These are phyloP conservation scores for Xenopus petersii DNA, from an alignment of 2,797 vertebrate species.

Conservation along the genomic window DNA sequence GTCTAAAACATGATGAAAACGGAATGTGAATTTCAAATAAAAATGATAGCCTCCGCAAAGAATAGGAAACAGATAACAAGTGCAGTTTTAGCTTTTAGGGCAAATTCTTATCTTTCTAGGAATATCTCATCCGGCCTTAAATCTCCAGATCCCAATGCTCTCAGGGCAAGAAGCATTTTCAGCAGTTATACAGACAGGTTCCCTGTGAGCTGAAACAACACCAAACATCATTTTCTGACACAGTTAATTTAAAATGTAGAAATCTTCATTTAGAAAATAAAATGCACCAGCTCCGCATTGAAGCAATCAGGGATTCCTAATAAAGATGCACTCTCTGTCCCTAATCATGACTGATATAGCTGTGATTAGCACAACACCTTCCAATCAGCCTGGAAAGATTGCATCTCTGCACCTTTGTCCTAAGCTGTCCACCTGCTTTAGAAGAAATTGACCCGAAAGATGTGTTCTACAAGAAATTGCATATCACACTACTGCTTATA, in stretches of 20 bases:
- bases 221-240: constrained; percentile 33
- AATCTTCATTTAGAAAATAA: constrained; percentile 25
- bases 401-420: not conserved
- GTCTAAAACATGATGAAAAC: no score
- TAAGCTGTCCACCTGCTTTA: constrained; percentile 51
- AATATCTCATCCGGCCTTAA: constrained; percentile 28
- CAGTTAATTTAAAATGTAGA: constrained; percentile 42
- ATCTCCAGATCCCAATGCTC: constrained; percentile 14
- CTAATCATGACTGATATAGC: constrained; percentile 52
- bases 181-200: not conserved
- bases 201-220: constrained; percentile 10
- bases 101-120: constrained; percentile 14
- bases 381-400: constrained; percentile 46
- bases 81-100: constrained; percentile 17
- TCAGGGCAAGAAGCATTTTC: constrained; percentile 5
- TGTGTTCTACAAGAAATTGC: constrained; percentile 18
- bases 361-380: constrained; percentile 50
- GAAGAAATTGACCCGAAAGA: constrained; percentile 49
- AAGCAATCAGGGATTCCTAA: constrained; percentile 25
- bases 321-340: constrained; percentile 35
- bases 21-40: no score
- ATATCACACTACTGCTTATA: constrained; percentile 41
- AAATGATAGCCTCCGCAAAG: no score
- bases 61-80: not conserved
- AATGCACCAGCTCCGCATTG: constrained; percentile 36